Evolutionary conservation across 2,797 vertebrate species (phyloP), one percentile per base, ranked within the genome.

Genomic region (Crocodylus rhombifer): DNA sequence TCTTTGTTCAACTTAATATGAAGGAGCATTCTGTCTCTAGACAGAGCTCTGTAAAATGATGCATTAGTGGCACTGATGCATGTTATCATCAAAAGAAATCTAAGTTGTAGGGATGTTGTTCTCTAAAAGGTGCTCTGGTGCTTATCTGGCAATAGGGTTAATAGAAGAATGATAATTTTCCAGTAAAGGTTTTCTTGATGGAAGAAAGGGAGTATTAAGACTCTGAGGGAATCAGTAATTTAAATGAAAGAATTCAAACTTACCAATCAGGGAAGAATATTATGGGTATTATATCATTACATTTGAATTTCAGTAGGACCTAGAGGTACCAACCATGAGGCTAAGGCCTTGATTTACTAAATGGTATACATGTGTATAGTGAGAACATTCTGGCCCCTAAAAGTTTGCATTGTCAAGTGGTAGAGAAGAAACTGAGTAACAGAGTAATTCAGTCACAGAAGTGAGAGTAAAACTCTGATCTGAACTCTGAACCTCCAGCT

Each of bases 301-400:
- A 56, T 71, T 91, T 77, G 1, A 28, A 42, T 63, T 6, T 56
- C 1, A 62, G 12, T 71, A 86, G 61, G 51, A 12, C 28, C 57
- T 55, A 78, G 82, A 93, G 18, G 28, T 14, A 77, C 2, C 21
- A n/a, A 63, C 1, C 78, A 7, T 63, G 61, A 91, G 4, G 30
- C 21, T 5, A 36, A 57, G 63, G 26, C 15, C 5, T 65, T 30
- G 16, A 2, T 60, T 18, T 36, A 14, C 16, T 77, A 30, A 61
- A 1, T 15, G 69, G 11, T 14, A 13, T 76, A 14, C n/a, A 10
- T 6, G 36, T 16, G 2, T 14, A 26, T 65, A 28, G 0, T 1
- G 77, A 18, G 14, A 91, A 75, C 4, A 7, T 2, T n/a, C 16
- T 6, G 77, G 62, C 25, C 20, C 36, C 33, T 51, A 67, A 90